Conservation (phyloP, 2,113 vertebrate species). For the Dicrurus megarhynchus region DNA sequence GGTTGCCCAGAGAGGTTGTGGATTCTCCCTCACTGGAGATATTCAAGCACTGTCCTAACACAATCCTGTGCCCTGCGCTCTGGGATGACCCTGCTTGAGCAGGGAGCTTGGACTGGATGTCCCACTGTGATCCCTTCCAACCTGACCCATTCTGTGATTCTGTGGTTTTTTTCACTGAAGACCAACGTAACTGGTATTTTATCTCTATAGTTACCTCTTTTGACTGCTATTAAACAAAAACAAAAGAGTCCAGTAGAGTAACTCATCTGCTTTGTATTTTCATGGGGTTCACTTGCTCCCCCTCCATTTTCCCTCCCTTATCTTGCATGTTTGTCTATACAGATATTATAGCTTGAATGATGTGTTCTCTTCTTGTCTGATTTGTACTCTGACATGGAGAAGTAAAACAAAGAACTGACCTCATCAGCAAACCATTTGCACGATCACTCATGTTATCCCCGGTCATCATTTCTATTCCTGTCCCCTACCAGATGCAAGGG, state of each 20-base stretch:
- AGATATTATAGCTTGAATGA: neutral
- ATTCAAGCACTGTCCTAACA: neutral
- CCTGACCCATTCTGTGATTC: neutral
- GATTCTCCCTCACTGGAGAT: neutral
- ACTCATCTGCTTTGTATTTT: neutral
- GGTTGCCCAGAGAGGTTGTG: neutral
- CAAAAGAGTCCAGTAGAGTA: neutral
- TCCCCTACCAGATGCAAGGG: neutral
- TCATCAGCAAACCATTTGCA: neutral
- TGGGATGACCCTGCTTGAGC: neutral
- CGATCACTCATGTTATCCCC: neutral
- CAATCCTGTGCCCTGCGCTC: neutral
- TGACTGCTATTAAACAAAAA: neutral
- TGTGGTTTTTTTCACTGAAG: neutral
- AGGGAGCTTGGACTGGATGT: neutral
- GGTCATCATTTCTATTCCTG: neutral
- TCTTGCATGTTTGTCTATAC: neutral
- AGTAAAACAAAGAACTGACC: conserved; percentile 1
- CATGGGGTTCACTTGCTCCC: neutral
- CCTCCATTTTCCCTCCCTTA: neutral
- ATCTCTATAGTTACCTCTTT: neutral
- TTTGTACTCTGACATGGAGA: neutral
- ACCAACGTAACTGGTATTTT: neutral
- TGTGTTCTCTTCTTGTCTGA: neutral
- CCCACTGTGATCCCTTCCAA: neutral